Base-by-base conservation (phyloP, 2,888 invertebrate genomes). In the Stenchaetothrips biformis region DNA sequence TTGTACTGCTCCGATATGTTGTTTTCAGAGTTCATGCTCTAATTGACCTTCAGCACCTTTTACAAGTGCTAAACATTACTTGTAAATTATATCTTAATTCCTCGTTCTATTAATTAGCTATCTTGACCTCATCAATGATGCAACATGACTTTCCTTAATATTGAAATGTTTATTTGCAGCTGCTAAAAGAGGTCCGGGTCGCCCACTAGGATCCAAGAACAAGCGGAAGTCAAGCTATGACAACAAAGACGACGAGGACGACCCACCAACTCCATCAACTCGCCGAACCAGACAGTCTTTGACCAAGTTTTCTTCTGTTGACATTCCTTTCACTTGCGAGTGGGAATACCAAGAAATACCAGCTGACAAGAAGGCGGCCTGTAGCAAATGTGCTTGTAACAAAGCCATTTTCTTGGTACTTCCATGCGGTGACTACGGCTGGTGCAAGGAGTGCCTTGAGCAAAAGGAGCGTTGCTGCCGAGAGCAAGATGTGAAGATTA, bases 331-430 rank as follows among this genome's bases (percentile, higher is more conserved):
- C 9, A 18, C 18, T 6, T 6, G 18, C 6, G 62, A 62, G 6
- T 62, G 62, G 62, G 62, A 62, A 6, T n/a, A n/a, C n/a, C 62
- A 62, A 6, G 62, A 62, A 62, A 62, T 62, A 6, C 62, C 62
- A 6, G 18, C 6, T 18, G 62, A 62, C 62, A 18, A 16, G 9
- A 8, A 6, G 6, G 62, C 62, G 6, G 62, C 62, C 9, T 62
- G 62, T 18, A 62, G 62, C 62, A 62, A 62, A 62, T 62, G 62
- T 18, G 18, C 62, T 62, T 62, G 62, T 18, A 62, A 62, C 62
- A 62, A 62, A 18, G 62, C 62, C 18, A 62, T 62, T 9, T 62
- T 62, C 18, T 18, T 62, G 62, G 9, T 6, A 9, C 6, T 13
- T 9, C 62, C 62, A 6, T 62, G 62, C 18, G 62, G 13, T 9